Evolutionary conservation across 1,140 invertebrate genomes (phyloP).

Genomic region (Trypoxylus dichotomus): DNA sequence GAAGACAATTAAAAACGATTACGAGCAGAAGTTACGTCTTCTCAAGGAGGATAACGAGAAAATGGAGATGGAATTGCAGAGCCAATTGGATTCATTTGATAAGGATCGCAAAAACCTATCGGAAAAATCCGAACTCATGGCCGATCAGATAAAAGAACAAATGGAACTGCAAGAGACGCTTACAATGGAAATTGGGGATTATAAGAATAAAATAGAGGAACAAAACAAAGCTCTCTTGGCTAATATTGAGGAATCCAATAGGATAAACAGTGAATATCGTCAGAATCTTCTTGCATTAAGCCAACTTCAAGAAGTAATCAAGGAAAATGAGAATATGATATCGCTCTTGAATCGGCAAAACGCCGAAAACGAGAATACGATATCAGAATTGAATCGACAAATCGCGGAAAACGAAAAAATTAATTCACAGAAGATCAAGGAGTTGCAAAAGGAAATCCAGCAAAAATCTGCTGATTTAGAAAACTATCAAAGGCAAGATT

Average conservation of each 20-base stretch:
- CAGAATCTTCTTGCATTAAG: constrained; percentile 18
- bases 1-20: constrained; percentile 57
- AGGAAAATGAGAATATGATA: background rate
- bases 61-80: constrained; percentile 62
- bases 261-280: constrained; percentile 37
- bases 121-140: constrained; percentile 55
- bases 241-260: constrained; percentile 51
- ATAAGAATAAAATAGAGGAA: constrained; percentile 57
- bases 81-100: constrained; percentile 61
- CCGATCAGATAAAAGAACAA: constrained; percentile 56
- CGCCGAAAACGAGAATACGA: background rate
- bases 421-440: constrained; percentile 10
- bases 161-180: constrained; percentile 57
- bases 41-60: constrained; percentile 62
- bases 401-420: background rate
- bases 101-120: constrained; percentile 56
- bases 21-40: constrained; percentile 56
- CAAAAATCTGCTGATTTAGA: constrained; percentile 39
- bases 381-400: background rate
- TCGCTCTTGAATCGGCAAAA: background rate
- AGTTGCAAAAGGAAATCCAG: constrained; percentile 42
- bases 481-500: constrained; percentile 44
- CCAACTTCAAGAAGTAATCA: background rate
- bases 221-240: constrained; percentile 47
- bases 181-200: constrained; percentile 55